Conservation (phyloP, 2,113 vertebrate genomes). For the Chitala chitala region DNA sequence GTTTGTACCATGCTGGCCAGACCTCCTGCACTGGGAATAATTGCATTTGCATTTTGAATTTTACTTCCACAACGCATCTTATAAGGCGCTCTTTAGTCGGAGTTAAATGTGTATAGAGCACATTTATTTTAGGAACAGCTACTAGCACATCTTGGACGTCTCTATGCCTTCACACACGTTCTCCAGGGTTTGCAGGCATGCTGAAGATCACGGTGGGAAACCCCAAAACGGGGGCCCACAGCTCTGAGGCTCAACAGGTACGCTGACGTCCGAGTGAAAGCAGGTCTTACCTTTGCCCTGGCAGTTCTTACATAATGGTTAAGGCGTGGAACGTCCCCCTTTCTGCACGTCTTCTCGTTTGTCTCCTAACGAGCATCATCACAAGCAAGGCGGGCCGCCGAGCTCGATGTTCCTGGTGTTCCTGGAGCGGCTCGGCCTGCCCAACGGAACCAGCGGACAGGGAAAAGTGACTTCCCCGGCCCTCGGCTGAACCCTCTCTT, state of each 20-base stretch:
- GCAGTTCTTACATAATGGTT: not conserved
- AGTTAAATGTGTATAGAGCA: too few species aligned
- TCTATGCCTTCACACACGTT: too few species aligned
- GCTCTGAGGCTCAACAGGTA: not conserved
- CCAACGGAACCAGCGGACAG: constrained; percentile 28
- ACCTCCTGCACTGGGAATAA: too few species aligned
- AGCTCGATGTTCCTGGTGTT: not conserved
- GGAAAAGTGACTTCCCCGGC: constrained; percentile 38
- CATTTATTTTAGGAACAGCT: too few species aligned
- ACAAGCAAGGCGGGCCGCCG: not conserved
- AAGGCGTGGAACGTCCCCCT: not conserved
- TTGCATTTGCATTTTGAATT: too few species aligned
- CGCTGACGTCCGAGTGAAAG: not conserved
- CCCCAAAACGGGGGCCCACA: too few species aligned
- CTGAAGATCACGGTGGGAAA: too few species aligned
- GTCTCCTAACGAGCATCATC: constrained; percentile 9
- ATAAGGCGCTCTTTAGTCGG: too few species aligned
- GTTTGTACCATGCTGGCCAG: too few species aligned
- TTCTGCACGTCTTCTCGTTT: not conserved
- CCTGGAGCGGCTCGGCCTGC: constrained; percentile 6
- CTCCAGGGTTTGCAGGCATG: too few species aligned
- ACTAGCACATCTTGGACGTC: too few species aligned
- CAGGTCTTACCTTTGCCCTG: not conserved
- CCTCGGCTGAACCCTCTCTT: constrained; percentile 45
- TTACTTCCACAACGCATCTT: too few species aligned